Base-by-base conservation (phyloP, 2,113 vertebrate genomes). In the Gila orcuttii region DNA sequence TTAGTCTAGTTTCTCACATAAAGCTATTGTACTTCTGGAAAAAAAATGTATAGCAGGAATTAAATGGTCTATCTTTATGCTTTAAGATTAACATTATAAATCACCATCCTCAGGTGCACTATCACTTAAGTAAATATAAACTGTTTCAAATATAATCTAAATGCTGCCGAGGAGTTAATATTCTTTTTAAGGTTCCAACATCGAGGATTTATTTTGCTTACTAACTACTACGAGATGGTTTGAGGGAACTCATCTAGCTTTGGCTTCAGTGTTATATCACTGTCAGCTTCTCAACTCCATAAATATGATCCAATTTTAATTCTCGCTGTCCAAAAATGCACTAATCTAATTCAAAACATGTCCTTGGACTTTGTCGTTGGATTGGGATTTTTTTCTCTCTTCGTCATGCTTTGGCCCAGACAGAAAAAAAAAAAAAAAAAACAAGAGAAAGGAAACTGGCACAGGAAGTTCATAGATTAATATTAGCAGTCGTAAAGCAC, bases 301-400 rank as follows among this genome's bases (percentile, higher is more conserved):
- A 13, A 64, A 80, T 80, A 28, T 15, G 3, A 39, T 60, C 59
- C 21, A 1, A 62, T 17, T 79, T 79, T 62, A 2, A 17, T 42
- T 82, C 33, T 75, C 68, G 33, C 13, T 31, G 68, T 85, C 64
- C 33, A 68, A 60, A 60, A 57, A 79, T 21, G 59, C 84, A 62
- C 57, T 66, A 73, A 85, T 91, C 85, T 90, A 91, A 93, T 93
- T 92, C 90, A 90, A 93, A 94, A 93, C 93, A 90, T 89, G 90
- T 92, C 88, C 90, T 88, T 89, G 89, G 88, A 91, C 90, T 91
- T 88, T 93, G 92, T 92, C 77, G 6, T 89, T 91, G 13, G 28
- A 83, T 64, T 62, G 55, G 85, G 83, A 69, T 91, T 85, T 91
- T 28, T 19, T 3, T 17, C 17, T 75, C 57, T 86, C 50, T 36